Conservation (phyloP, 2,888 invertebrate species). For the Agelastica alni region DNA sequence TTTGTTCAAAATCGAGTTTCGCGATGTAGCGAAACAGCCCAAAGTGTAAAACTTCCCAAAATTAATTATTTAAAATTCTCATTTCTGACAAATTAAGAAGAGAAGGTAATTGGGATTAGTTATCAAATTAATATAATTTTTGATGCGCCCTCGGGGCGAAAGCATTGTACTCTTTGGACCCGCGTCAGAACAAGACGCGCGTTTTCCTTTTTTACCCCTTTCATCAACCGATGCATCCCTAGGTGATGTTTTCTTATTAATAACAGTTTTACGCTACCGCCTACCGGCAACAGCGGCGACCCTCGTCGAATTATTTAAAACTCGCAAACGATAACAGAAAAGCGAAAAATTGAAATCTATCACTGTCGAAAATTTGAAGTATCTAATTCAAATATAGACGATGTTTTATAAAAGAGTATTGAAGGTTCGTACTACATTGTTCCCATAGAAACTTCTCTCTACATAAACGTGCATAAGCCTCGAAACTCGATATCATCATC, state of each 20-base stretch:
- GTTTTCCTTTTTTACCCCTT: constrained; percentile 34
- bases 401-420: too few relatives aligned
- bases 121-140: constrained; percentile 46
- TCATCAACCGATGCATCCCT: constrained; percentile 31
- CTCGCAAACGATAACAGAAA: too few relatives aligned
- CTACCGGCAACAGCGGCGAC: too few relatives aligned
- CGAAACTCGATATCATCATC: constrained; percentile 49
- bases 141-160: constrained; percentile 36
- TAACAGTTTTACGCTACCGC: constrained; percentile 42
- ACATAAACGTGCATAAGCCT: neutral
- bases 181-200: constrained; percentile 48
- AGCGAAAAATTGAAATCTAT: too few relatives aligned
- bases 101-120: constrained; percentile 37
- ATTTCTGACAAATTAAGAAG: constrained; percentile 35
- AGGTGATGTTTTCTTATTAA: constrained; percentile 35
- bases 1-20: constrained; percentile 28
- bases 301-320: too few relatives aligned
- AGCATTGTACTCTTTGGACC: constrained; percentile 42
- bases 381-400: too few relatives aligned
- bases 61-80: constrained; percentile 37
- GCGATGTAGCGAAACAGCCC: constrained; percentile 28
- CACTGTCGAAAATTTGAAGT: too few relatives aligned
- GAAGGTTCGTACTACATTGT: constrained; percentile 27
- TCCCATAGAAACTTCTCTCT: constrained; percentile 47
- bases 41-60: constrained; percentile 34